These are phyloP conservation scores for Mormyrops attenuatus DNA, from an alignment of 2,797 vertebrate species.

Conservation along the genomic window DNA sequence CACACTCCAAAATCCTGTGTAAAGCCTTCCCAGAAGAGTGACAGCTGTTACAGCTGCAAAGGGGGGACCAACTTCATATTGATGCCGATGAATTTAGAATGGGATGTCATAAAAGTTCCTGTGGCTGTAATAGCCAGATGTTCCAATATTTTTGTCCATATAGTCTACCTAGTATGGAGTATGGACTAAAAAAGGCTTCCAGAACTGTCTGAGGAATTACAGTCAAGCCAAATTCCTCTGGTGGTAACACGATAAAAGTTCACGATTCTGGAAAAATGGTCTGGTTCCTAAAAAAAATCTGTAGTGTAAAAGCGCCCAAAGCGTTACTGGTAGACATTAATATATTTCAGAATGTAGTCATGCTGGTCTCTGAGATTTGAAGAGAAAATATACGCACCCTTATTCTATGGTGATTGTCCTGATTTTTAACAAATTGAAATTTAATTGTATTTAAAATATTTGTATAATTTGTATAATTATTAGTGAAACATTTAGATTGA, in stretches of 20 bases:
- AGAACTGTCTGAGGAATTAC: not conserved
- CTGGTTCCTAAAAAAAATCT: not conserved
- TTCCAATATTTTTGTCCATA: not conserved
- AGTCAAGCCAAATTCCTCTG: not conserved
- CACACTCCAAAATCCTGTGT: not conserved
- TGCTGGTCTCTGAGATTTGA: not conserved
- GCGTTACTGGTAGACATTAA: not conserved
- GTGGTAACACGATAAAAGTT: not conserved
- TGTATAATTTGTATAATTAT: not conserved
- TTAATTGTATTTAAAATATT: no score
- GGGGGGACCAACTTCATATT: not conserved
- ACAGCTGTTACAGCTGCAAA: not conserved
- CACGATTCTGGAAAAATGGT: not conserved
- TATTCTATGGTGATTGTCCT: not conserved
- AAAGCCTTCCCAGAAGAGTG: not conserved
- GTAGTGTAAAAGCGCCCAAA: not conserved
- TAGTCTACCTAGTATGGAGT: not conserved
- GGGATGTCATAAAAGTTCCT: not conserved
- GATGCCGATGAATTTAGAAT: not conserved
- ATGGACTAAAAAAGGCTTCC: not conserved
- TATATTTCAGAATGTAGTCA: not conserved
- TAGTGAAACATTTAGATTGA: not conserved
- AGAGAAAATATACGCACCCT: not conserved
- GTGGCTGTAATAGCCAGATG: not conserved
- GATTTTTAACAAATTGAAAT: not conserved